Conservation (phyloP, 1,140 invertebrate species). For the Heliconius hermathena region DNA sequence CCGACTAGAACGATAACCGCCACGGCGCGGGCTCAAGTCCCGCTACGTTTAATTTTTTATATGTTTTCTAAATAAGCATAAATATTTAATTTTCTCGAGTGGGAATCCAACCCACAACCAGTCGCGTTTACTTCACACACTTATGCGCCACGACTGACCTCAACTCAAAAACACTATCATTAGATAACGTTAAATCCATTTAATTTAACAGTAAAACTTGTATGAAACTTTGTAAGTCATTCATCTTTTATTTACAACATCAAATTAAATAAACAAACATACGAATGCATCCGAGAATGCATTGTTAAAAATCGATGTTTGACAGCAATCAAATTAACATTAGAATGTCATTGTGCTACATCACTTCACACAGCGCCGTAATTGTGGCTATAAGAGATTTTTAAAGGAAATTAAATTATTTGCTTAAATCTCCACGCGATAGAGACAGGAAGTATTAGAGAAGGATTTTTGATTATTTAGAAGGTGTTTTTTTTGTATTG, state of each 20-base stretch:
- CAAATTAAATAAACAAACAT: slow-evolving; percentile 17
- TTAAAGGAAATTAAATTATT: slow-evolving; percentile 66
- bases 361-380: slow-evolving; percentile 57
- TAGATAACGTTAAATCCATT: neutral
- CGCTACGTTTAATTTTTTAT: too few relatives aligned
- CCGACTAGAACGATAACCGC: too few relatives aligned
- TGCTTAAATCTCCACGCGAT: slow-evolving; percentile 37
- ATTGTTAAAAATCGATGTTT: slow-evolving; percentile 42
- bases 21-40: too few relatives aligned
- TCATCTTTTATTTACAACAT: slow-evolving; percentile 2
- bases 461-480: slow-evolving; percentile 15
- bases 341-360: slow-evolving; percentile 60
- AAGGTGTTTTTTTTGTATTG: slow-evolving; percentile 7
- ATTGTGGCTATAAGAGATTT: slow-evolving; percentile 56
- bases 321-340: slow-evolving; percentile 71
- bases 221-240: neutral
- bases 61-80: too few relatives aligned
- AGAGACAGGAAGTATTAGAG: slow-evolving; percentile 29
- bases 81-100: too few relatives aligned
- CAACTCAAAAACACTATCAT: too few relatives aligned
- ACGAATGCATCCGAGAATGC: slow-evolving; percentile 28
- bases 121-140: too few relatives aligned
- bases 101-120: too few relatives aligned
- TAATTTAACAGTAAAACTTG: neutral
- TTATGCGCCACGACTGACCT: too few relatives aligned